These are phyloP conservation scores for Apis laboriosa DNA, from an alignment of 1,140 invertebrate genomes.

Conservation along the genomic window DNA sequence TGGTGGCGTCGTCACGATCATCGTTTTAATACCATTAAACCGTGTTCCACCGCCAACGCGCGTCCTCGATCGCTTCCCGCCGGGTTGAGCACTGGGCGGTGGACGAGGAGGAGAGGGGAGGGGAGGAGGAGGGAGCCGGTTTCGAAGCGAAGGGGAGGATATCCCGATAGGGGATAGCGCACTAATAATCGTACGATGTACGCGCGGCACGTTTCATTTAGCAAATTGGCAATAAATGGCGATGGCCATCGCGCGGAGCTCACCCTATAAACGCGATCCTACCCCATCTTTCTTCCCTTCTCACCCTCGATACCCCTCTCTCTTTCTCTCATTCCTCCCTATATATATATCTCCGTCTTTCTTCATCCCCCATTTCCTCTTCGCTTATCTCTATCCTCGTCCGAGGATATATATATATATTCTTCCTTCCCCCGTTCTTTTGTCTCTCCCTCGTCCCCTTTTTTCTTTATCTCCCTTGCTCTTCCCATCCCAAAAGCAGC, in stretches of 20 bases:
- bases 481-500: slow-evolving; percentile 16
- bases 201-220: slow-evolving; percentile 78
- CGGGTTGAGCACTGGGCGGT: too few relatives aligned
- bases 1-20: too few relatives aligned
- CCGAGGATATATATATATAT: neutral
- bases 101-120: neutral
- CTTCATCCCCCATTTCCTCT: neutral
- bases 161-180: slow-evolving; percentile 49
- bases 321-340: neutral
- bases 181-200: slow-evolving; percentile 71
- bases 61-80: too few relatives aligned
- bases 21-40: too few relatives aligned
- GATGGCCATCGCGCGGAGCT: slow-evolving; percentile 75
- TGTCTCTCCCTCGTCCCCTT: neutral
- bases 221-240: slow-evolving; percentile 81
- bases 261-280: slow-evolving; percentile 66
- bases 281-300: slow-evolving; percentile 52
- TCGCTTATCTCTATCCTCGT: neutral
- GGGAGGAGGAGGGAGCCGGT: neutral
- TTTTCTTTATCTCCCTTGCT: neutral
- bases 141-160: slow-evolving; percentile 27
- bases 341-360: neutral
- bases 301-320: slow-evolving; percentile 25
- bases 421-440: neutral
- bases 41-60: too few relatives aligned